phyloP scores from a whole-genome alignment of 1,140 invertebrate species.

The Acromyrmex echinatior region DNA sequence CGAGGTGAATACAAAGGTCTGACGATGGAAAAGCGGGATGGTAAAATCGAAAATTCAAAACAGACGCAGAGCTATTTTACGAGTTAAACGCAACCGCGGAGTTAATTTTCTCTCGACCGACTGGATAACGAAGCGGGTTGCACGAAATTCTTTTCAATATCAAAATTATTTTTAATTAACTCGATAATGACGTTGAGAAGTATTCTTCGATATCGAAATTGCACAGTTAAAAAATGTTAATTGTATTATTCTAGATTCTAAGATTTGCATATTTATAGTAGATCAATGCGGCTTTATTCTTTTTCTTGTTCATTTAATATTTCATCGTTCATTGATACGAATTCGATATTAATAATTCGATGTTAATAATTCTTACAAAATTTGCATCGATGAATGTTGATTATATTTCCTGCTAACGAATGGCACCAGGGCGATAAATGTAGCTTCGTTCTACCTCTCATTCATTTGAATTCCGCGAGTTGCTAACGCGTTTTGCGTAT shows the following conservation, averaged over 20 bases:
- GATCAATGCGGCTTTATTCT: neutral
- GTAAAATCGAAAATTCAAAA: conserved; percentile 61
- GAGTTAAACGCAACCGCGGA: conserved; percentile 18
- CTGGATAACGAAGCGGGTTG: neutral
- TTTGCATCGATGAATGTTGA: conserved; percentile 31
- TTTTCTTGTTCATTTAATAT: conserved; percentile 20
- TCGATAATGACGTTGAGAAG: conserved; percentile 12
- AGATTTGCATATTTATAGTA: conserved; percentile 44
- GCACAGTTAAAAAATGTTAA: conserved; percentile 50
- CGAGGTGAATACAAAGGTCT: conserved; percentile 32
- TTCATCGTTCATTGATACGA: neutral
- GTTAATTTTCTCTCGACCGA: conserved; percentile 31
- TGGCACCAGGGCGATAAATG: conserved; percentile 7
- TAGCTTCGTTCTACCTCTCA: neutral
- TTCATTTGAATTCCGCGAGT: conserved; percentile 34
- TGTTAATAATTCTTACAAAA: conserved; percentile 51
- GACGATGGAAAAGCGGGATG: neutral
- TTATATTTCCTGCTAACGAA: conserved; percentile 14
- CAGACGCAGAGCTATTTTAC: conserved; percentile 44
- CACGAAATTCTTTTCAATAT: conserved; percentile 41
- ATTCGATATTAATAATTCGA: conserved; percentile 2
- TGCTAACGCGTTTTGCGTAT: conserved; percentile 33
- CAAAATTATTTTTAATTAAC: conserved; percentile 44
- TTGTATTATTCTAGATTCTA: conserved; percentile 40
- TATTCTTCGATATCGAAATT: conserved; percentile 44